Conservation (phyloP, 1,140 invertebrate species). For the Hyphantria cunea region DNA sequence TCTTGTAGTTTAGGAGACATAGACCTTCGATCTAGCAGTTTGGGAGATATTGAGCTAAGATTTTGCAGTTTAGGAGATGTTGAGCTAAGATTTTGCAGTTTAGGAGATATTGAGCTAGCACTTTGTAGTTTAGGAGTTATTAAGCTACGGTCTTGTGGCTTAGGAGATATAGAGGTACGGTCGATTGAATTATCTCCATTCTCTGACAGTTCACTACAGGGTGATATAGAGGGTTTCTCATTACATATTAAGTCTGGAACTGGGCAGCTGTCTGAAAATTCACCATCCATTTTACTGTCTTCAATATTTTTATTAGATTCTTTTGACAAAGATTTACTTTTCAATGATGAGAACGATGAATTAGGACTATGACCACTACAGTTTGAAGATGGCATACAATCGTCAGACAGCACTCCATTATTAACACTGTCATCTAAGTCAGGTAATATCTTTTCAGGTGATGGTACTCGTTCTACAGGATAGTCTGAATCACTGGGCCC, state of each 20-base stretch:
- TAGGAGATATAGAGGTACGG: constrained; percentile 49
- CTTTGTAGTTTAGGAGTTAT: too few relatives aligned
- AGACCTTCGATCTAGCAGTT: constrained; percentile 52
- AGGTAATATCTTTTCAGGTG: constrained; percentile 66
- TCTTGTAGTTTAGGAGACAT: constrained; percentile 50
- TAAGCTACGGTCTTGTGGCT: too few relatives aligned
- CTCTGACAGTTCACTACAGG: constrained; percentile 77
- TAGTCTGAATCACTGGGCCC: constrained; percentile 62
- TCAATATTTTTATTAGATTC: constrained; percentile 53
- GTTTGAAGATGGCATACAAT: constrained; percentile 45
- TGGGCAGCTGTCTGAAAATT: constrained; percentile 69
- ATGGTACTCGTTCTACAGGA: constrained; percentile 33
- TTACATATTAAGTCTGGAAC: constrained; percentile 78
- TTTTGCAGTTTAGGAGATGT: constrained; percentile 54
- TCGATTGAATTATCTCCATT: constrained; percentile 67
- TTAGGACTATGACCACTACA: constrained; percentile 50
- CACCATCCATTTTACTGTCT: constrained; percentile 64
- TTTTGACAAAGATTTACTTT: constrained; percentile 64
- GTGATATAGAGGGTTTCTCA: constrained; percentile 78
- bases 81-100: constrained; percentile 53
- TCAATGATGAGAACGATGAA: constrained; percentile 76
- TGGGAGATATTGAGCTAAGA: constrained; percentile 49
- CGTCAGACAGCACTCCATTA: constrained; percentile 35
- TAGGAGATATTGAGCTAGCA: constrained; percentile 50
- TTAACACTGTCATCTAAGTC: constrained; percentile 65